Evolutionary conservation across 2,888 invertebrate species (phyloP), one percentile per base, ranked within the genome.

Genomic region (Phaonia tiefii): DNA sequence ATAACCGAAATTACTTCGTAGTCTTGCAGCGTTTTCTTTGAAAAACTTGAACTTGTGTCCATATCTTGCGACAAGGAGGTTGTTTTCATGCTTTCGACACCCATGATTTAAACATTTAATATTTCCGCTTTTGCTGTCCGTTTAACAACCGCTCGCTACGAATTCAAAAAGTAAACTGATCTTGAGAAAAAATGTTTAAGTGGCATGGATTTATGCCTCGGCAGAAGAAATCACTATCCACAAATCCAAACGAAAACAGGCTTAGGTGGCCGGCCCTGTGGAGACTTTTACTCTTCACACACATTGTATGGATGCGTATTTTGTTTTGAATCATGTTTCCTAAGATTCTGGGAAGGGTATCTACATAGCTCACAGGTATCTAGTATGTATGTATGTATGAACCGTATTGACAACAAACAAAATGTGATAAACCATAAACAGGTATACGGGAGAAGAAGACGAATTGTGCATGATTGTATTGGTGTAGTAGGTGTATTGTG

Each of bases 1-100:
- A 93, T 92, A 1, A 93, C 92, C 39, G 91, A 91, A 46, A 93
- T 85, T 15, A 93, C 93, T 86, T 93, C 92, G 88, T 92, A 93
- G 84, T 93, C 93, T 83, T 89, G 87, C 39, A 89, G 82, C 1
- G 90, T 90, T 77, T 90, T 90, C 69, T 85, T 85, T 20, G 85
- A 84, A 49, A 88, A 88, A 42, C 78, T 83, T 5, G 63, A 75
- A 84, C 78, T 83, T n/a, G 83, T 74, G 63, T 83, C 83, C 44
- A 51, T 58, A 3, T 63, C 51, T 42, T 76, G 65, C 31, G 60
- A 60, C 11, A 60, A 8, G 44, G 66, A 71, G n/a, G n/a, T n/a
- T 58, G 13, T 66, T 39, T 79, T 76, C 39, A 73, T 74, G 22
- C 69, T 70, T 46, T 73, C 37, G 8, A 15, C 51, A 67, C 60